Evolutionary conservation across 2,888 invertebrate genomes (phyloP).

Genomic region (Ormia ochracea): DNA sequence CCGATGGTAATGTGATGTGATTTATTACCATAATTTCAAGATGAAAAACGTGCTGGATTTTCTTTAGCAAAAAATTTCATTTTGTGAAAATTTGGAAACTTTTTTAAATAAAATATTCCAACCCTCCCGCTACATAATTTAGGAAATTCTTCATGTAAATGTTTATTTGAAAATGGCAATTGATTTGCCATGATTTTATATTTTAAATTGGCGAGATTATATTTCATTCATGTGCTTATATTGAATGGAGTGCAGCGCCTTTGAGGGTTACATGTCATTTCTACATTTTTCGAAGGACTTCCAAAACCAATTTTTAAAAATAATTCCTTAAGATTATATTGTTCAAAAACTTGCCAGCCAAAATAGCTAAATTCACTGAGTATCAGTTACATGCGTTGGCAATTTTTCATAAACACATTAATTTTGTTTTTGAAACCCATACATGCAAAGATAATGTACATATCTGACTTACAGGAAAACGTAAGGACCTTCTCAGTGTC

Average conservation of each 20-base stretch:
- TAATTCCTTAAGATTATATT: slow-evolving; percentile 46
- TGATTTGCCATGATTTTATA: slow-evolving; percentile 75
- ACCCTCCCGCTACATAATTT: background rate
- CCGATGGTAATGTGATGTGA: too few species aligned
- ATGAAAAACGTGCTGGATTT: slow-evolving; percentile 68
- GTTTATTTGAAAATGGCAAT: slow-evolving; percentile 65
- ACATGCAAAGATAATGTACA: background rate
- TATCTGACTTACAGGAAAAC: background rate
- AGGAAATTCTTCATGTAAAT: slow-evolving; percentile 27
- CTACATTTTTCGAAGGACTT: slow-evolving; percentile 16
- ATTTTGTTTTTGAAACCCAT: slow-evolving; percentile 4
- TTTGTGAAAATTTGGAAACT: background rate
- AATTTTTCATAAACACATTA: slow-evolving; percentile 48
- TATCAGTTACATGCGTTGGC: slow-evolving; percentile 56
- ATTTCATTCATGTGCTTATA: background rate
- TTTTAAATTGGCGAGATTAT: slow-evolving; percentile 65
- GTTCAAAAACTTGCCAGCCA: background rate
- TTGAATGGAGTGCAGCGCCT: background rate
- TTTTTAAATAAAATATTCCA: background rate
- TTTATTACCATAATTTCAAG: slow-evolving; percentile 70
- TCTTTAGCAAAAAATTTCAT: slow-evolving; percentile 30
- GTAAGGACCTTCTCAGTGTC: background rate
- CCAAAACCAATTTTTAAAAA: slow-evolving; percentile 55
- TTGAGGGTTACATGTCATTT: slow-evolving; percentile 41
- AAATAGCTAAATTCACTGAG: slow-evolving; percentile 23